These are phyloP conservation scores for Drosophila neotestacea DNA, from an alignment of 2,888 invertebrate genomes.

Conservation along the genomic window DNA sequence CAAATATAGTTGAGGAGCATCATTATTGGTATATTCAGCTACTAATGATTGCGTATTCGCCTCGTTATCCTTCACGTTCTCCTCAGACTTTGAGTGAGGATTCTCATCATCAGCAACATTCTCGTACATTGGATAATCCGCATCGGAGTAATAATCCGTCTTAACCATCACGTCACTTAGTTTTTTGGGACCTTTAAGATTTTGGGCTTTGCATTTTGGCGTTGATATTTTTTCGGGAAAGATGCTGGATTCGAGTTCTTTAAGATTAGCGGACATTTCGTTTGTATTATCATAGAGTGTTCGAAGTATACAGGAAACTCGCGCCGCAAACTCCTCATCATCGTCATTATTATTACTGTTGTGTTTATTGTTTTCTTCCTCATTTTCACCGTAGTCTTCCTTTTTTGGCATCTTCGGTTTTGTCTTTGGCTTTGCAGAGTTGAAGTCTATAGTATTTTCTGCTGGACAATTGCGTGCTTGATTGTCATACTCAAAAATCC, in stretches of 20 bases:
- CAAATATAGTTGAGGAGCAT: background rate
- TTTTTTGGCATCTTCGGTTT: background rate
- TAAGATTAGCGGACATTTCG: conserved; percentile 24
- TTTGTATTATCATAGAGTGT: conserved; percentile 5
- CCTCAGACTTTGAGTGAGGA: background rate
- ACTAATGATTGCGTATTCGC: conserved; percentile 2
- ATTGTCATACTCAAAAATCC: background rate
- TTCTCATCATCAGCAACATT: background rate
- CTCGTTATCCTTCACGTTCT: background rate
- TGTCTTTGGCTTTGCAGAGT: background rate
- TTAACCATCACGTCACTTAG: background rate
- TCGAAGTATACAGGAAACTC: conserved; percentile 28
- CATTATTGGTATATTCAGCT: background rate
- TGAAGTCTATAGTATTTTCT: conserved; percentile 2
- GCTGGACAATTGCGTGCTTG: conserved; percentile 13
- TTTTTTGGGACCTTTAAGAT: conserved; percentile 1
- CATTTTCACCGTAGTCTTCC: conserved; percentile 18
- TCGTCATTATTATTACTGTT: background rate
- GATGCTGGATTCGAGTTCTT: background rate
- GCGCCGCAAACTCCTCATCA: background rate
- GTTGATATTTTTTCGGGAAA: background rate
- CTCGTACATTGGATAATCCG: background rate
- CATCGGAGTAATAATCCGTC: background rate
- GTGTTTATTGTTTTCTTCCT: background rate
- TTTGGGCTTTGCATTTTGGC: background rate